Percentiles rank a stretch among this genome's conserved stretches.
Conservation (phyloP, 2,797 vertebrate species). For the Selene dorsalis region DNA sequence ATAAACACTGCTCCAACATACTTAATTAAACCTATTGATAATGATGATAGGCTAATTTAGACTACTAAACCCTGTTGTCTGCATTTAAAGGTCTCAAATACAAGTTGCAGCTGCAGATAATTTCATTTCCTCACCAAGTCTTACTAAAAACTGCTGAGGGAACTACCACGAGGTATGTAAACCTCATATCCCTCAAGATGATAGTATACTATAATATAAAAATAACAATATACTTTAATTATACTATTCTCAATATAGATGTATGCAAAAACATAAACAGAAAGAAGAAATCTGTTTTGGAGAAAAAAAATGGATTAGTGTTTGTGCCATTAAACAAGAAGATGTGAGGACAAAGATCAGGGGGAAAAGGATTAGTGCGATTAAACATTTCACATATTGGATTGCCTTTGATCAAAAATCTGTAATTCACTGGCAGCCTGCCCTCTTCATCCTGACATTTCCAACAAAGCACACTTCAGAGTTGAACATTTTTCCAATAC, state of each 20-base stretch:
- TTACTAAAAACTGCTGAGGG: too few species aligned
- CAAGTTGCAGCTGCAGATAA: too few species aligned
- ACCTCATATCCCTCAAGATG: too few species aligned
- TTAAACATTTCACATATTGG: not conserved
- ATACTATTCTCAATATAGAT: too few species aligned
- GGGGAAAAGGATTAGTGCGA: not conserved
- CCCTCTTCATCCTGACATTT: conserved; percentile 12
- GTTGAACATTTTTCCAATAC: not conserved
- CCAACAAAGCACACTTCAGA: conserved; percentile 3
- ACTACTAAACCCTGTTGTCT: too few species aligned
- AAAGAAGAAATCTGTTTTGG: not conserved
- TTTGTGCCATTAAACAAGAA: not conserved
- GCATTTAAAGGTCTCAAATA: too few species aligned
- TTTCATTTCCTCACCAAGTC: too few species aligned
- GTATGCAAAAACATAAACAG: not conserved
- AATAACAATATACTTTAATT: too few species aligned
- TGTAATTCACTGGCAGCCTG: not conserved
- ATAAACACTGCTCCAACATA: conserved; percentile 20
- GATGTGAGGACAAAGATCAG: not conserved
- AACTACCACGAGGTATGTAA: too few species aligned
- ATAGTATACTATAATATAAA: too few species aligned
- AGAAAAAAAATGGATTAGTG: too few species aligned
- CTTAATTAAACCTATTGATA: not conserved
- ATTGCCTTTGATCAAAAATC: not conserved
- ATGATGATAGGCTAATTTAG: too few species aligned